phyloP scores from a whole-genome alignment of 2,113 vertebrate species.

The Sylvilagus bachmani region DNA sequence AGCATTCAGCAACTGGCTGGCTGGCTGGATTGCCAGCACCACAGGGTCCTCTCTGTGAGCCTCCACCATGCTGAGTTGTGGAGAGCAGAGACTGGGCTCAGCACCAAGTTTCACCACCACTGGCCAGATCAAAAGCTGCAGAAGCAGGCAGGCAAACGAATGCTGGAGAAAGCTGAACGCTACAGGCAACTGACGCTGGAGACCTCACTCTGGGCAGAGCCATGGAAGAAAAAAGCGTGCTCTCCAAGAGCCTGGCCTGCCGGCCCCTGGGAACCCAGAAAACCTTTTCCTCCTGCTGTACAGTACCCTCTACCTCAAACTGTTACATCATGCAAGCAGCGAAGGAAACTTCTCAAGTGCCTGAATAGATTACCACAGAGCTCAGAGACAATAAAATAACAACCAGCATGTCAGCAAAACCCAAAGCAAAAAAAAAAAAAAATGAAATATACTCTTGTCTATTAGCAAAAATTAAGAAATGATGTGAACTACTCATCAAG shows the following conservation, averaged over 20 bases:
- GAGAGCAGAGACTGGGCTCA: background rate
- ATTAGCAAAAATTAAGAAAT: conserved; percentile 26
- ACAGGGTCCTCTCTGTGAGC: background rate
- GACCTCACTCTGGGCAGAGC: background rate
- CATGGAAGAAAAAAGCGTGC: background rate
- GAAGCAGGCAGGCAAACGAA: background rate
- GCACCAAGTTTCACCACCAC: background rate
- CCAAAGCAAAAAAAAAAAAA: background rate
- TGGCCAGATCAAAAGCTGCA: background rate
- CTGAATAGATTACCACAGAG: background rate
- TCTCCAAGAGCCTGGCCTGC: background rate
- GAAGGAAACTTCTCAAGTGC: background rate
- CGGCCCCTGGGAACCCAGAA: background rate
- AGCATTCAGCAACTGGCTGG: too few species aligned
- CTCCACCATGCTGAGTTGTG: background rate
- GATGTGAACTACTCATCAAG: background rate
- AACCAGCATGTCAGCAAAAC: background rate
- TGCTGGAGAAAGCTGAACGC: background rate
- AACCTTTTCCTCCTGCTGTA: background rate
- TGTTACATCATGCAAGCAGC: background rate
- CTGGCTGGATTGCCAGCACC: background rate
- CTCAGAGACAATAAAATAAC: background rate
- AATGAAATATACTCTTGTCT: background rate
- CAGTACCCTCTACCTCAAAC: conserved; percentile 35
- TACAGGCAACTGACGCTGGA: background rate